Evolutionary conservation across 2,113 vertebrate genomes (phyloP).

Genomic region (Picathartes gymnocephalus): DNA sequence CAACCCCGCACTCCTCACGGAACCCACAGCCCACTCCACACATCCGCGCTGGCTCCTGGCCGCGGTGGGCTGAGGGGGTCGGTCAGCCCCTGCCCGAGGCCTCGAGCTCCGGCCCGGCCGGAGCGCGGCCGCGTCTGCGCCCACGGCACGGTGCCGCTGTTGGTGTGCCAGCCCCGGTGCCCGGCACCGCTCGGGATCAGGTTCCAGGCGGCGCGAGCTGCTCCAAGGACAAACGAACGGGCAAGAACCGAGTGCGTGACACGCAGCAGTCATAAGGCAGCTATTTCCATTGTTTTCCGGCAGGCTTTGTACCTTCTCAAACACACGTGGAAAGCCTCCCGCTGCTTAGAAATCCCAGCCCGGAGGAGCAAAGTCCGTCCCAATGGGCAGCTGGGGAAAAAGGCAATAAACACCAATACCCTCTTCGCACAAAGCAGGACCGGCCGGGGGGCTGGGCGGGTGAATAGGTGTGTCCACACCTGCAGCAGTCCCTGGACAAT

Average conservation of each 20-base stretch:
- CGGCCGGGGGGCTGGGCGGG: neutral
- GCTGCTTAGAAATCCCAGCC: slow-evolving; percentile 18
- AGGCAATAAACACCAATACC: neutral
- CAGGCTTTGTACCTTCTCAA: slow-evolving; percentile 53
- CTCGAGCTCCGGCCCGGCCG: neutral
- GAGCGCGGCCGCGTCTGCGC: neutral
- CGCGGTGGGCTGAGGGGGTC: neutral
- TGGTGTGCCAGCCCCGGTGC: neutral
- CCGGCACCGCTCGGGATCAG: neutral
- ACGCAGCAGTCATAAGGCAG: slow-evolving; percentile 42
- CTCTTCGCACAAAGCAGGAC: neutral
- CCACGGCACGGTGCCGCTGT: neutral
- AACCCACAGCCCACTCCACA: rapidly evolving
- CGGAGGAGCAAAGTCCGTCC: slow-evolving; percentile 24
- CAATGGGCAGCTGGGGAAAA: neutral
- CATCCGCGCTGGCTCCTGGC: neutral
- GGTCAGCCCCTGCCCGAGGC: neutral
- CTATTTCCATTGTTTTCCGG: slow-evolving; percentile 55
- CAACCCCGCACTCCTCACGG: rapidly evolving
- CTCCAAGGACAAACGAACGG: slow-evolving; percentile 16
- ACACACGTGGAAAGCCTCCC: slow-evolving; percentile 40
- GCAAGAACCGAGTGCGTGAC: slow-evolving; percentile 24
- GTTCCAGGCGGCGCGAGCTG: neutral
- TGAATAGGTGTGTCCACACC: neutral
- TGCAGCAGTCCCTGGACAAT: neutral